phyloP scores from a whole-genome alignment of 2,888 invertebrate genomes.

The Acanthoscelides obtectus region DNA sequence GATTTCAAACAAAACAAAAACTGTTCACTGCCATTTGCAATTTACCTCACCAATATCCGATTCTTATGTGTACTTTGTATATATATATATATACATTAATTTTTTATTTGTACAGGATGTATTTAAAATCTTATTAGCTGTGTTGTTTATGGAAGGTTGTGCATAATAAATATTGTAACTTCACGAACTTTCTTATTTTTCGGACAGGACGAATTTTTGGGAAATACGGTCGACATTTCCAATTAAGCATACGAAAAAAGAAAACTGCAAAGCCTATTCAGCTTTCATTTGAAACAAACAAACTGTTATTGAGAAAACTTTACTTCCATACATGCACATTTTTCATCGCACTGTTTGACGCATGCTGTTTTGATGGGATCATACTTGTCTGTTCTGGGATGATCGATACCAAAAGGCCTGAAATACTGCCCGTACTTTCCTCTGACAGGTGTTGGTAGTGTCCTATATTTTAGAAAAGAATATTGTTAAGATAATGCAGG shows the following conservation, averaged over 20 bases:
- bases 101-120: neutral
- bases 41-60: neutral
- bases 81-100: neutral
- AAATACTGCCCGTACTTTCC: conserved; percentile 17
- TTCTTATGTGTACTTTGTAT: neutral
- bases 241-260: neutral
- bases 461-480: no score
- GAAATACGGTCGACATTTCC: no score
- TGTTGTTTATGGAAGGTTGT: neutral
- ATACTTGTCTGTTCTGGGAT: conserved; percentile 21
- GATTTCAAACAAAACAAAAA: neutral
- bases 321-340: neutral
- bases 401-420: conserved; percentile 12
- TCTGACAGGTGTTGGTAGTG: conserved; percentile 15
- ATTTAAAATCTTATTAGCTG: neutral
- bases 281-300: conserved; percentile 4
- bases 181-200: neutral
- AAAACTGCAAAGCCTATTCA: neutral
- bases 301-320: neutral
- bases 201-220: no score
- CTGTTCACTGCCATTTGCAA: neutral
- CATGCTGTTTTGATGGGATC: conserved; percentile 21
- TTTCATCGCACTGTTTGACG: neutral
- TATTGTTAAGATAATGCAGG: no score
- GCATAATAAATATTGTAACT: neutral